Base-by-base conservation (phyloP, 2,797 vertebrate genomes). In the Bufotes viridis region DNA sequence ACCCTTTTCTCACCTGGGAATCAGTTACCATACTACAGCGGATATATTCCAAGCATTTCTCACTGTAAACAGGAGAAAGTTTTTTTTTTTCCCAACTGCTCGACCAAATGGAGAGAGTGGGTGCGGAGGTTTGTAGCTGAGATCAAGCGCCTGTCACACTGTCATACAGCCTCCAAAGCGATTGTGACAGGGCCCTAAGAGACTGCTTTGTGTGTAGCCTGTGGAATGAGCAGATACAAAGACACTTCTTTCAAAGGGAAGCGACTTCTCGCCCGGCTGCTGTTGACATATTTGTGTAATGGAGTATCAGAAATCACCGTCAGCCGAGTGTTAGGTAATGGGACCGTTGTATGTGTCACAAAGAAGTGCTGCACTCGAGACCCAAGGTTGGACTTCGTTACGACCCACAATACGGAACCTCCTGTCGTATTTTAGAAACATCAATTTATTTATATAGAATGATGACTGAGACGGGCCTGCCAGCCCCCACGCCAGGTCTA, bases 111-210 rank as follows among this genome's bases (percentile, higher is more conserved):
- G 83, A 78, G 67, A 26, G 55, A 67, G 49, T 49, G 57, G 74
- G 70, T 17, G 70, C 55, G 80, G 58, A 34, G 70, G 63, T 78
- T 87, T 87, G 72, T 87, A 82, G 79, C 74, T 1, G 57, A 61
- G 80, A 87, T 87, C 86, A 87, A 82, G 79, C 67, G 42, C 69
- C 75, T 82, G 86, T 87, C 79, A 87, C 70, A 76, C 70, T 82
- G 34, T 75, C 57, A 60, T 63, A 7, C 49, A 34, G 86, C 20
- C 65, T 67, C 86, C 79, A 76, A 81, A 87, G 86, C 78, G 69
- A 82, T 55, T 82, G 18, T 87, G 80, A 87, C 86, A 82, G 80
- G 34, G 29, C 69, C 80, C 70, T 81, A 72, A 72, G 78, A 81
- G 78, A 74, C 14, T 49, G 78, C 85, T 82, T 75, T 87, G 86